Conservation (phyloP, 2,113 vertebrate genomes). For the Micronycteris hirsuta region DNA sequence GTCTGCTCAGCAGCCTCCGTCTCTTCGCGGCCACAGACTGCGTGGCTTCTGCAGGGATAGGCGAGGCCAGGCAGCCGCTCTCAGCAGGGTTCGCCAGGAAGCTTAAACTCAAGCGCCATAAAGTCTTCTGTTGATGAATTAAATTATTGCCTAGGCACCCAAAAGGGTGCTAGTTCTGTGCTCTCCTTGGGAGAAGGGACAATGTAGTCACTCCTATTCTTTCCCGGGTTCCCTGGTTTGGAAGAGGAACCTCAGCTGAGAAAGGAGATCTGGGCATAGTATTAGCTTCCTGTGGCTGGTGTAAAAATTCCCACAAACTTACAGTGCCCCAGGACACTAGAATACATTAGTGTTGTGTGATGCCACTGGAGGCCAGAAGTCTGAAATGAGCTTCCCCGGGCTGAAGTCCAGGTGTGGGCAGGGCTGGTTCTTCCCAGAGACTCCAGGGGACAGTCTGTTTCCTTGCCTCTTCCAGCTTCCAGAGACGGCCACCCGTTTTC, state of each 20-base stretch:
- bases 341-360: too few species aligned
- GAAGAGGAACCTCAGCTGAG: neutral
- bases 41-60: neutral
- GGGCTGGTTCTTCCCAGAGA: neutral
- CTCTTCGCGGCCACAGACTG: neutral
- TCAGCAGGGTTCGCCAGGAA: neutral
- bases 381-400: neutral
- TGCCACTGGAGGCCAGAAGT: neutral
- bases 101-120: neutral
- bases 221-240: neutral
- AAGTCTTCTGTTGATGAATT: neutral
- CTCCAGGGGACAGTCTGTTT: neutral
- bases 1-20: neutral
- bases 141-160: neutral
- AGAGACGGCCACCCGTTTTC: neutral
- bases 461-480: neutral
- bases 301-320: neutral
- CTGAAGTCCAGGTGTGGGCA: neutral
- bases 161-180: neutral
- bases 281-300: neutral
- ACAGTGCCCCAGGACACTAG: too few species aligned
- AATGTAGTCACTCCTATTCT: neutral
- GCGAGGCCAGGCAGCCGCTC: too few species aligned
- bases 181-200: neutral
- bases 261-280: neutral